Percentiles rank a stretch among this genome's conserved stretches.
These are phyloP conservation scores for Aphaenogaster ashmeadi DNA, from an alignment of 1,140 invertebrate species.

Conservation along the genomic window DNA sequence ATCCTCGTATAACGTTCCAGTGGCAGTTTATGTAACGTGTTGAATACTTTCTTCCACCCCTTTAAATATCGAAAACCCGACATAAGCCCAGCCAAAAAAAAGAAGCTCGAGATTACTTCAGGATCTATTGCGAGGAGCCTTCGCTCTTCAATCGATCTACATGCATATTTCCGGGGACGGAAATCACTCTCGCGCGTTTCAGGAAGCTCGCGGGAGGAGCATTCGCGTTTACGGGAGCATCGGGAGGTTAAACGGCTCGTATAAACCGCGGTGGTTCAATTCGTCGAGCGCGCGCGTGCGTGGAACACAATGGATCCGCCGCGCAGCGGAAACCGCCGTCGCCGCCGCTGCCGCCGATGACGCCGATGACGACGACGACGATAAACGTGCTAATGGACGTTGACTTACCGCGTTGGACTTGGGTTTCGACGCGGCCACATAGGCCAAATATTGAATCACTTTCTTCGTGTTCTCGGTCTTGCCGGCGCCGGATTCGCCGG, in stretches of 20 bases:
- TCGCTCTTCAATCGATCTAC: not conserved
- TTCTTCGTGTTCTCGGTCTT: constrained; percentile 99
- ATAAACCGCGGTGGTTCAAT: constrained; percentile 39
- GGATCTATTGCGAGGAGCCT: not conserved
- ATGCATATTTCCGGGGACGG: not conserved
- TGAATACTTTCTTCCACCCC: not conserved
- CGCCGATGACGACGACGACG: not conserved
- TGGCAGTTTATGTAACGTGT: not conserved
- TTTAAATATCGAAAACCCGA: not conserved
- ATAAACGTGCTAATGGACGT: constrained; percentile 21
- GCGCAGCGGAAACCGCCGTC: constrained; percentile 7
- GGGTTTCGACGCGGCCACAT: constrained; percentile 98
- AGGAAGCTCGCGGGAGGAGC: constrained; percentile 10
- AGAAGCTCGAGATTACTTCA: not conserved
- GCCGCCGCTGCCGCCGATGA: not conserved
- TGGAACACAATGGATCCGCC: constrained; percentile 38
- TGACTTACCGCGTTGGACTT: constrained; percentile 95
- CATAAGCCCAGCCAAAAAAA: not conserved
- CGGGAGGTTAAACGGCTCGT: constrained; percentile 43
- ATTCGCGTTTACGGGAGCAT: constrained; percentile 29
- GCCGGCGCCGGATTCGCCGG: constrained; percentile 99
- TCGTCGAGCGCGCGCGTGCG: constrained; percentile 16
- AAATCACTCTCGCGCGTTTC: not conserved
- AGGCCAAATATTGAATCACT: constrained; percentile 99
- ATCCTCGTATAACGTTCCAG: not conserved